Percentiles rank a stretch among this genome's conserved stretches.
These are phyloP conservation scores for Phaethon lepturus DNA, from an alignment of 2,113 vertebrate species.

Conservation along the genomic window DNA sequence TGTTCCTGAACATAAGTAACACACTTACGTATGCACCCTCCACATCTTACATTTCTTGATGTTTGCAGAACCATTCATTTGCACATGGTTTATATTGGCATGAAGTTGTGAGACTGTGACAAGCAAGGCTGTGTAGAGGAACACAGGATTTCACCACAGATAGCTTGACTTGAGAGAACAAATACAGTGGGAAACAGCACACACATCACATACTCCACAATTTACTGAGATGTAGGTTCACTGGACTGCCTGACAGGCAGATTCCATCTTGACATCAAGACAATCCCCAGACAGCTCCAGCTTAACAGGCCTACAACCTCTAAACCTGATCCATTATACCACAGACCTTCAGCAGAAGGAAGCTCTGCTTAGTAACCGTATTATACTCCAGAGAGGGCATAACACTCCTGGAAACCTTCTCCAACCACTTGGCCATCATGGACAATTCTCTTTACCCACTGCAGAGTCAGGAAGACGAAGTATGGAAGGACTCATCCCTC, in stretches of 20 bases:
- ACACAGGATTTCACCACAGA: background rate
- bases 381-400: background rate
- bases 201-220: background rate
- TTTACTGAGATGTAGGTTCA: background rate
- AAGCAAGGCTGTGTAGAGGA: background rate
- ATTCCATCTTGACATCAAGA: background rate
- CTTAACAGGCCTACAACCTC: background rate
- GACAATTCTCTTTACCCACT: background rate
- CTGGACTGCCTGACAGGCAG: background rate
- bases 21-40: background rate
- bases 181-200: background rate
- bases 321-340: background rate
- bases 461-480: background rate
- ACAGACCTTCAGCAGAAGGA: background rate
- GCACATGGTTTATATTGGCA: background rate
- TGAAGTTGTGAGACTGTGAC: background rate
- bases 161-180: rapidly evolving
- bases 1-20: background rate
- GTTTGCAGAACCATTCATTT: background rate
- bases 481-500: background rate
- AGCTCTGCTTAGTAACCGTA: background rate
- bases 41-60: background rate
- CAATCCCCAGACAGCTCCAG: background rate
- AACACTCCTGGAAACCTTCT: background rate
- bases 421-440: background rate